These are phyloP conservation scores for Salminus brasiliensis DNA, from an alignment of 2,113 vertebrate genomes.

Conservation along the genomic window DNA sequence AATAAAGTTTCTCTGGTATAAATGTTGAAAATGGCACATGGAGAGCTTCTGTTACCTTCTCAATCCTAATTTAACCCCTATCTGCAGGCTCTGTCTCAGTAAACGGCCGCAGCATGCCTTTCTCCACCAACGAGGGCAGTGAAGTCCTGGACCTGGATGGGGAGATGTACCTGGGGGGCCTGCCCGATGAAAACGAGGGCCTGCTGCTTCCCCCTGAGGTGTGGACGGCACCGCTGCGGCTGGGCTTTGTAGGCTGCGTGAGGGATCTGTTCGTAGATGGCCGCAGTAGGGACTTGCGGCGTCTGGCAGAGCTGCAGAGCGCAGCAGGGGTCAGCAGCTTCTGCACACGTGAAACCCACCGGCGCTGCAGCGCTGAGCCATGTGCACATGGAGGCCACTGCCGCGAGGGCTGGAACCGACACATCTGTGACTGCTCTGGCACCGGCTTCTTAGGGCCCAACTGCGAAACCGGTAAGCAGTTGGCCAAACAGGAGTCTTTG, in stretches of 20 bases:
- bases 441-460: conserved; percentile 86
- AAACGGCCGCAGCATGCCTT: conserved; percentile 86
- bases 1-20: too few species aligned
- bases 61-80: background rate
- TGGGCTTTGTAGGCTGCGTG: conserved; percentile 91
- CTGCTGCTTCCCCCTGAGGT: conserved; percentile 86
- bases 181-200: conserved; percentile 81
- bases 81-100: conserved; percentile 86
- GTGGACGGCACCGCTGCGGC: conserved; percentile 85
- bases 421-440: conserved; percentile 87
- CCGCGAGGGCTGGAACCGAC: conserved; percentile 92
- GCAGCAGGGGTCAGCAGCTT: conserved; percentile 80
- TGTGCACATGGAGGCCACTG: conserved; percentile 85
- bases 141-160: conserved; percentile 91
- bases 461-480: conserved; percentile 84
- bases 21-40: too few species aligned
- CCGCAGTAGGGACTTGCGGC: conserved; percentile 85
- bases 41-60: background rate
- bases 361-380: conserved; percentile 80
- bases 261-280: conserved; percentile 92
- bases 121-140: conserved; percentile 87
- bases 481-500: background rate
- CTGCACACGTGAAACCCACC: conserved; percentile 86
- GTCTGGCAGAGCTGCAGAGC: conserved; percentile 83
- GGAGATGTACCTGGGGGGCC: conserved; percentile 89